Conservation (phyloP, 2,888 invertebrate species). For the Hypolimnas misippus region DNA sequence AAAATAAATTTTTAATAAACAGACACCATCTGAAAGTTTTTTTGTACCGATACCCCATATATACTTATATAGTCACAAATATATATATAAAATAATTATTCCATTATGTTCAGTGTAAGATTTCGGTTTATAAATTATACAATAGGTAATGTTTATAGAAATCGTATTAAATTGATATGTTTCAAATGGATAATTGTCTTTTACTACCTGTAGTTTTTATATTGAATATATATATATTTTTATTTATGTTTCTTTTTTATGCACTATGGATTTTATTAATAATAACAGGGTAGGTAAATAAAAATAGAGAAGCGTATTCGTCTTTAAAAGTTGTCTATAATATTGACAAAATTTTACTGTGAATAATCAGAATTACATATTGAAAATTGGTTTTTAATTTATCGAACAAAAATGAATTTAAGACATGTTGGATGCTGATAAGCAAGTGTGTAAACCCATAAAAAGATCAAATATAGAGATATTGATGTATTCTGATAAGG, state of each 20-base stretch:
- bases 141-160: slow-evolving; percentile 80
- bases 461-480: too few species aligned
- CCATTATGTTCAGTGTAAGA: slow-evolving; percentile 67
- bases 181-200: slow-evolving; percentile 75
- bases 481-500: too few species aligned
- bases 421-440: too few species aligned
- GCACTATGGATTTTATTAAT: background rate
- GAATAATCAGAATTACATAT: too few species aligned
- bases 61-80: slow-evolving; percentile 53
- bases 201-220: slow-evolving; percentile 62
- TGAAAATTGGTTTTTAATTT: too few species aligned
- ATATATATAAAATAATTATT: slow-evolving; percentile 1
- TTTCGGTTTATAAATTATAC: slow-evolving; percentile 73
- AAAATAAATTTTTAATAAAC: slow-evolving; percentile 54
- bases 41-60: slow-evolving; percentile 61
- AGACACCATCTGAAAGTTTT: slow-evolving; percentile 55
- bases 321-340: too few species aligned
- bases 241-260: slow-evolving; percentile 14
- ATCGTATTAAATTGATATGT: slow-evolving; percentile 82
- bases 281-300: too few species aligned
- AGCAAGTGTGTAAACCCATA: too few species aligned
- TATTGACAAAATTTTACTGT: too few species aligned
- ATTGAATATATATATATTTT: slow-evolving; percentile 48
- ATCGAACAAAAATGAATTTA: too few species aligned
- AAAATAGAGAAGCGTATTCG: too few species aligned